Evolutionary conservation across 1,140 invertebrate genomes (phyloP).

Genomic region (Lamellibrachia luymesi): DNA sequence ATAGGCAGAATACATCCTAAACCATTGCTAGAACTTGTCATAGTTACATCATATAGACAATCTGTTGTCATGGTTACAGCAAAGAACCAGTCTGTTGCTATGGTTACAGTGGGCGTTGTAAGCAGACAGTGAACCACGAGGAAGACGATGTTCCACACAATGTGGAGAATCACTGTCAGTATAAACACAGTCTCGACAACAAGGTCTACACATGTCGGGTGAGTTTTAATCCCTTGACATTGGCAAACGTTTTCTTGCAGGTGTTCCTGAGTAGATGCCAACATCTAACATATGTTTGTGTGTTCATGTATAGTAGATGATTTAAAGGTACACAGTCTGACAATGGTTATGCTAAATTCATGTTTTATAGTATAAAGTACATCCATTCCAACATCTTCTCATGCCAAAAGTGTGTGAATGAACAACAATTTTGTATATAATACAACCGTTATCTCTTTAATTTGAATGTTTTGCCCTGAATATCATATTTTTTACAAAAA

Average conservation of each 20-base stretch:
- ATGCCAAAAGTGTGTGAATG: too few species aligned
- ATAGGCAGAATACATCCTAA: too few species aligned
- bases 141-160: conserved; percentile 68
- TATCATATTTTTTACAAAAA: too few species aligned
- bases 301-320: background rate
- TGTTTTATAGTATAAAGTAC: too few species aligned
- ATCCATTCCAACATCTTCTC: too few species aligned
- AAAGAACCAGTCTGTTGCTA: conserved; percentile 13
- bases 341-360: too few species aligned
- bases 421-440: too few species aligned
- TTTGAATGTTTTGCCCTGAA: too few species aligned
- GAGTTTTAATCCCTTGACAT: conserved; percentile 11
- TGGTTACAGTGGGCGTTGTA: conserved; percentile 59
- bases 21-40: background rate
- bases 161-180: conserved; percentile 62
- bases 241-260: background rate
- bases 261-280: background rate
- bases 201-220: conserved; percentile 72
- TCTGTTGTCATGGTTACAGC: background rate
- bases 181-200: conserved; percentile 79
- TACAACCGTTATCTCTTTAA: too few species aligned
- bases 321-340: too few species aligned
- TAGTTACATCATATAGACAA: background rate
- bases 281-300: background rate
- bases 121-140: conserved; percentile 74